Percentiles rank a stretch among this genome's conserved stretches.
These are phyloP conservation scores for Melipona quadrifasciata DNA, from an alignment of 1,140 invertebrate genomes.

Conservation along the genomic window DNA sequence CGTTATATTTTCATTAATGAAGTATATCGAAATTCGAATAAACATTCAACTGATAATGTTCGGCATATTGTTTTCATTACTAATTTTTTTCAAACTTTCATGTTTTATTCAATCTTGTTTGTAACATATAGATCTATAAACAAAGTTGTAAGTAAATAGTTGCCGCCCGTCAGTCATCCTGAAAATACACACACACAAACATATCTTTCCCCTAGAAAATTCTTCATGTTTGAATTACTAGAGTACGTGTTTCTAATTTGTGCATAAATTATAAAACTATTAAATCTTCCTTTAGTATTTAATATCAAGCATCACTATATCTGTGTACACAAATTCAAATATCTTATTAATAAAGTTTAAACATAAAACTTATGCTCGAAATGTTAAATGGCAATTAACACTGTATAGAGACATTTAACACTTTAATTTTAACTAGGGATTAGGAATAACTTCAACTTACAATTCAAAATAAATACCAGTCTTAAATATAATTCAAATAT, in stretches of 20 bases:
- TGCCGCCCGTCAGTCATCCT: conserved; percentile 10
- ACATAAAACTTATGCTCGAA: not conserved
- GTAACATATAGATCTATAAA: conserved; percentile 17
- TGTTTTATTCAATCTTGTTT: not conserved
- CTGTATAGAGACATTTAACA: not conserved
- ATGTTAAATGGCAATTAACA: not conserved
- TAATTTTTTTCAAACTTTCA: not conserved
- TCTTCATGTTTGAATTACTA: conserved; percentile 1
- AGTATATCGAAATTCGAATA: conserved; percentile 10
- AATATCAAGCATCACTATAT: too few relatives aligned
- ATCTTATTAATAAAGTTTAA: not conserved
- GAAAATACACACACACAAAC: conserved; percentile 14
- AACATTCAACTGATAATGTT: conserved; percentile 16
- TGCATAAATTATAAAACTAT: not conserved
- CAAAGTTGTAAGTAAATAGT: too few relatives aligned
- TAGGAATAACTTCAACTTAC: not conserved
- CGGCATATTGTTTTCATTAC: not conserved
- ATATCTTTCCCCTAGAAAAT: conserved; percentile 3
- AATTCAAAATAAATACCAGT: not conserved
- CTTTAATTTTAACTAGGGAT: not conserved
- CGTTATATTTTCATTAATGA: conserved; percentile 25
- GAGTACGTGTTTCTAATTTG: not conserved
- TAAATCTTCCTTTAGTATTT: not conserved
- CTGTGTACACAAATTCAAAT: not conserved
- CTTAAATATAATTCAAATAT: not conserved